phyloP scores from a whole-genome alignment of 2,888 invertebrate genomes.

The Sisyra nigra region DNA sequence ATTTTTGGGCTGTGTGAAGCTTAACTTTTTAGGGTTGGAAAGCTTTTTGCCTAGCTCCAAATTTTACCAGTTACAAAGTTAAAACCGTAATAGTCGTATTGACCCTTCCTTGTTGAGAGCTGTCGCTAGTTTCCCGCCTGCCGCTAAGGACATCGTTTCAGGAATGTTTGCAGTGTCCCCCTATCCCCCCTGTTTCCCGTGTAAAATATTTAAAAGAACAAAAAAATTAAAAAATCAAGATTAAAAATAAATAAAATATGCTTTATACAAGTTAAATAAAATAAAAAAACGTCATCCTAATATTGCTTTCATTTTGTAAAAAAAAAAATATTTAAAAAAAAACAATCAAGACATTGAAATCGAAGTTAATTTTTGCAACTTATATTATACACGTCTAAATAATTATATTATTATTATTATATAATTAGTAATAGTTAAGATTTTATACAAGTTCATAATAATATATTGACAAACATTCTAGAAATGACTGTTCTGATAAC shows the following conservation, averaged over 20 bases:
- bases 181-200: no score
- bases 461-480: constrained; percentile 1
- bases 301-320: no score
- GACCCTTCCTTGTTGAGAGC: constrained; percentile 9
- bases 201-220: no score
- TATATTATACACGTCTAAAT: neutral
- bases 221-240: no score
- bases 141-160: constrained; percentile 3
- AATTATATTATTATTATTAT: neutral
- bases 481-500: constrained; percentile 1
- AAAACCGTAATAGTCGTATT: constrained; percentile 8
- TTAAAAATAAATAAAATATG: no score
- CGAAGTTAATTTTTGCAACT: constrained; percentile 1
- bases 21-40: constrained; percentile 33
- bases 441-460: no score
- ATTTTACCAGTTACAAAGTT: constrained; percentile 19
- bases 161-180: constrained; percentile 1
- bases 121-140: constrained; percentile 9
- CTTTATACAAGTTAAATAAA: no score
- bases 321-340: no score
- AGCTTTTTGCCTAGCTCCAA: constrained; percentile 37
- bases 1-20: constrained; percentile 47
- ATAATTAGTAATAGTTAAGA: neutral
- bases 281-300: no score
- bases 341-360: neutral